Evolutionary conservation across 2,113 vertebrate species (phyloP).

Genomic region (Gallinago paraguaiae): DNA sequence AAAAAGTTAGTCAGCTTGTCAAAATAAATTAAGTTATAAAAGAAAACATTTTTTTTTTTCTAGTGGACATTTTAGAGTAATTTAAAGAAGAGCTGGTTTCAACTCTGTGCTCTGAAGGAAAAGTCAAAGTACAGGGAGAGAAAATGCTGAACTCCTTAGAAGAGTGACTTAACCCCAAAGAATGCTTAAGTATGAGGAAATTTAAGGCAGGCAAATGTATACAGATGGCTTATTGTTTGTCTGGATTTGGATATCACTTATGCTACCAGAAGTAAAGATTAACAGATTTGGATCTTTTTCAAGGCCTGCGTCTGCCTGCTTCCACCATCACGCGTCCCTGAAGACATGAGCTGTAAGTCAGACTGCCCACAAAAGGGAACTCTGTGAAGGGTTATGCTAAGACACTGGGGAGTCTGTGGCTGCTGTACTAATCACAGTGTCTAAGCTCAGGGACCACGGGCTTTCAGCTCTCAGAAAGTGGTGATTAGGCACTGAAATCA

Average conservation of each 20-base stretch:
- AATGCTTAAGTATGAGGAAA: constrained; percentile 7
- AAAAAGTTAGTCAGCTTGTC: neutral
- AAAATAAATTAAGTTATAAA: neutral
- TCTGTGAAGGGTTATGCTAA: neutral
- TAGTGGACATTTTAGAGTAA: neutral
- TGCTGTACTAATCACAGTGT: neutral
- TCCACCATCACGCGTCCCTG: neutral
- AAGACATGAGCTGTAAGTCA: neutral
- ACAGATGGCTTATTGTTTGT: neutral
- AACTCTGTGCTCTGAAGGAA: neutral
- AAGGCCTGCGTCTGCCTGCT: neutral
- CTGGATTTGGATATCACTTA: neutral
- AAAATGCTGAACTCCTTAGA: neutral
- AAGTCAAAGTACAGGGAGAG: neutral
- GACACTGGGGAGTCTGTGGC: neutral
- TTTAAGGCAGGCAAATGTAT: neutral
- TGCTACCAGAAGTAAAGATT: neutral
- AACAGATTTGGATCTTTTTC: neutral
- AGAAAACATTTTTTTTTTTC: neutral
- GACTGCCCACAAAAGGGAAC: neutral
- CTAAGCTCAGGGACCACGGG: neutral
- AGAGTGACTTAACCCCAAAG: neutral
- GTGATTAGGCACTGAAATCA: neutral
- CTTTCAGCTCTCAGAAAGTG: neutral
- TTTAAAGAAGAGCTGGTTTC: neutral